Base-by-base conservation (phyloP, 2,113 vertebrate genomes). In the Nyctereutes procyonoides region DNA sequence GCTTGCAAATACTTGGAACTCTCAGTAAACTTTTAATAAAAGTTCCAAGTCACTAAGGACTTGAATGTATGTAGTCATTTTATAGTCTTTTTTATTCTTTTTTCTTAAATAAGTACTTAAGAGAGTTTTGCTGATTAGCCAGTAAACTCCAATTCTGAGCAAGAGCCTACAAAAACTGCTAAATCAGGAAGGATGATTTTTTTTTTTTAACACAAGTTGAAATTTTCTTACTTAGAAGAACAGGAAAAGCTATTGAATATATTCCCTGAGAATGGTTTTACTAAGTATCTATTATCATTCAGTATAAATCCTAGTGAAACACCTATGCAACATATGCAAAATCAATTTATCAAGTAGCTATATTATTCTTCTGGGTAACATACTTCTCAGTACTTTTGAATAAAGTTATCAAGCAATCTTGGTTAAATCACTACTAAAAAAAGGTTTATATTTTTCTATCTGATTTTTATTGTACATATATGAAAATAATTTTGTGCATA, bases 21-120 rank as follows among this genome's bases (percentile, higher is more conserved):
- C 26, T 77, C 65, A 65, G 32, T 32, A 67, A 92, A 96, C 62
- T 65, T 97, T 97, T 93, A 92, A 80, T 82, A 74, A 80, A 93
- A 80, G 5, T 62, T 92, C 16, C 2, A 55, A 53, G 69, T 97
- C 32, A 83, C 3, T 32, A 82, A 62, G 8, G 16, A 15, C 16
- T 89, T 58, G 79, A 71, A 95, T 82, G 5, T 12, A 67, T 43
- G 14, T n/a, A 38, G 65, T 82, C 63, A 69, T 62, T 92, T 96
- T 89, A 69, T 38, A 88, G 53, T 63, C 15, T 53, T 93, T 93
- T 84, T 90, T 35, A 76, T 74, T 53, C 17, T 62, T 65, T 74
- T 22, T 13, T 90, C 35, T 77, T 86, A 62, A 48, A 55, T 22
- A 73, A 65, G 11, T 92, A 28, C 53, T 79, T 93, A 38, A 6